Conservation (phyloP, 2,888 invertebrate genomes). For the Nebria salina region DNA sequence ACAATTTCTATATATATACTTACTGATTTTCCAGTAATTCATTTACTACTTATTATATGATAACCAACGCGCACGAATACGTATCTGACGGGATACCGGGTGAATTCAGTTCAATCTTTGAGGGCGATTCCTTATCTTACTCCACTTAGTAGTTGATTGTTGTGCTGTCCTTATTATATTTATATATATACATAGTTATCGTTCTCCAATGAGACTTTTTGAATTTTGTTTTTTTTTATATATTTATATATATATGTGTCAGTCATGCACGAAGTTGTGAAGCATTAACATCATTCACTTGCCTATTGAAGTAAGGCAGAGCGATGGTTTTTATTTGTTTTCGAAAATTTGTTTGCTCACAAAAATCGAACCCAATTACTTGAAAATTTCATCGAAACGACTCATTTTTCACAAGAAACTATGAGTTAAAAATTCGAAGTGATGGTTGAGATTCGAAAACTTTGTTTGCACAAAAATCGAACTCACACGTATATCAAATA, state of each 20-base stretch:
- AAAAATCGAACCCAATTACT: neutral
- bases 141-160: conserved; percentile 42
- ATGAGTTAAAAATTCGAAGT: neutral
- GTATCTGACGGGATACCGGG: conserved; percentile 5
- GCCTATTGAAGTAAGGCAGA: conserved; percentile 18
- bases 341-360: conserved; percentile 1
- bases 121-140: conserved; percentile 51
- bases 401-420: too few relatives aligned
- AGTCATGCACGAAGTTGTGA: conserved; percentile 38
- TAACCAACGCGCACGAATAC: conserved; percentile 7
- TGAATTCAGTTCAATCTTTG: conserved; percentile 23
- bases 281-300: conserved; percentile 41
- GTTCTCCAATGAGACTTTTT: conserved; percentile 27
- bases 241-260: neutral
- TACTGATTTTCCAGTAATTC: conserved; percentile 24
- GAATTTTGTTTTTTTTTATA: conserved; percentile 20
- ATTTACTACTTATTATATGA: conserved; percentile 3
- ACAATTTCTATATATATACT: conserved; percentile 49
- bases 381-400: neutral
- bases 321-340: neutral
- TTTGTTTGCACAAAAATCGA: neutral
- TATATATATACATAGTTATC: conserved; percentile 15
- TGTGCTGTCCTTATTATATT: conserved; percentile 29
- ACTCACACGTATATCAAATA: neutral
- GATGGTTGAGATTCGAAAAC: neutral